phyloP scores from a whole-genome alignment of 2,888 invertebrate genomes.

The Gibbula magus region DNA sequence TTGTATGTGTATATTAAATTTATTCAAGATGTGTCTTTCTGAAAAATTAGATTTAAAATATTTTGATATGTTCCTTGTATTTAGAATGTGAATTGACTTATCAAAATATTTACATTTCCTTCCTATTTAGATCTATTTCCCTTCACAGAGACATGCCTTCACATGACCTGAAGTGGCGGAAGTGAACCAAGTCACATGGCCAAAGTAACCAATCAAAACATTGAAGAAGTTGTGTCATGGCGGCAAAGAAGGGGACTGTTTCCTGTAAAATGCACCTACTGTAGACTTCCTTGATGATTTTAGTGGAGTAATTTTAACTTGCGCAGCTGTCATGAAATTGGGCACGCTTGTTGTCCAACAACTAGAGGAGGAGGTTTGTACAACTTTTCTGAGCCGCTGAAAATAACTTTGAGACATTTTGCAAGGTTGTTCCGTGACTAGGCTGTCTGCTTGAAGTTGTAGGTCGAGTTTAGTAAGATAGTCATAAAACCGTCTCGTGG shows the following conservation, averaged over 20 bases:
- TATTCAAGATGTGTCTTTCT: too few species aligned
- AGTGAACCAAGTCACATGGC: slow-evolving; percentile 15
- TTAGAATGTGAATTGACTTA: too few species aligned
- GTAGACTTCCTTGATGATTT: not conserved
- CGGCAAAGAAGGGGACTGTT: slow-evolving; percentile 46
- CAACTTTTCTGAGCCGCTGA: not conserved
- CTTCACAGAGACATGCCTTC: slow-evolving; percentile 6
- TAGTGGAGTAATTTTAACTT: not conserved
- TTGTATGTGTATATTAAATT: too few species aligned
- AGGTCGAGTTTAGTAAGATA: slow-evolving; percentile 5
- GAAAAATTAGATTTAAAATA: too few species aligned
- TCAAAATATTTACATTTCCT: too few species aligned
- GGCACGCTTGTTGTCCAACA: slow-evolving; percentile 64
- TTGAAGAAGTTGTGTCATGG: slow-evolving; percentile 43
- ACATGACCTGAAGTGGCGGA: slow-evolving; percentile 9
- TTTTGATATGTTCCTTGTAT: too few species aligned
- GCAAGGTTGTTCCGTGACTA: slow-evolving; percentile 12
- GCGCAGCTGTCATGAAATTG: slow-evolving; percentile 52
- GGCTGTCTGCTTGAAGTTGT: slow-evolving; percentile 19
- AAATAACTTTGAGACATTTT: not conserved
- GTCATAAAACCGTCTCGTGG: not conserved
- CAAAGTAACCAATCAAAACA: slow-evolving; percentile 1
- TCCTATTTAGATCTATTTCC: too few species aligned
- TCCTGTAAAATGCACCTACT: slow-evolving; percentile 11
- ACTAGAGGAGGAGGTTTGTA: slow-evolving; percentile 64